Percentiles rank a stretch among this genome's conserved stretches.
Evolutionary conservation across 2,113 vertebrate species (phyloP).

Genomic region (Geococcyx californianus): DNA sequence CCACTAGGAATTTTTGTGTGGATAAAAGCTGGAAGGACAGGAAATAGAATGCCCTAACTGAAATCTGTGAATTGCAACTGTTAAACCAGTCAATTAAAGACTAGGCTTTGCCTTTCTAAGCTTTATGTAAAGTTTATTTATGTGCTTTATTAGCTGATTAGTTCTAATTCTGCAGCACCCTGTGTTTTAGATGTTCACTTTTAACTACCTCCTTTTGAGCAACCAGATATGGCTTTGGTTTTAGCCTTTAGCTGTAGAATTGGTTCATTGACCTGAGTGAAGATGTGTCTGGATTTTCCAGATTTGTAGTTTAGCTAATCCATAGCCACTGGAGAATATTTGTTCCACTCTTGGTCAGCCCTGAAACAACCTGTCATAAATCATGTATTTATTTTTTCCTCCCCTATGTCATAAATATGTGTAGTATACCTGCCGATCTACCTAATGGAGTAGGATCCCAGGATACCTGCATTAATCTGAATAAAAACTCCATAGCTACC

Average conservation of each 20-base stretch:
- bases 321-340: neutral
- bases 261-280: neutral
- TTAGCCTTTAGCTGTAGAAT: neutral
- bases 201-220: neutral
- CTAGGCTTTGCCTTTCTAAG: neutral
- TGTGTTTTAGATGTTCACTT: neutral
- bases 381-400: neutral
- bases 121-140: neutral
- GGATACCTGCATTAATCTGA: neutral
- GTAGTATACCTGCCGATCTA: slow-evolving; percentile 42
- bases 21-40: neutral
- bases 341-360: neutral
- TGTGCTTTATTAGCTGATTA: neutral
- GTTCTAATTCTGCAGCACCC: neutral
- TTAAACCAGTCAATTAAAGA: neutral
- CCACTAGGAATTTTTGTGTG: neutral
- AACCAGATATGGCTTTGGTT: neutral
- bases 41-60: neutral
- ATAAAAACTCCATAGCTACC: neutral
- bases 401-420: neutral
- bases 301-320: neutral
- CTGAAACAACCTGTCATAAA: neutral
- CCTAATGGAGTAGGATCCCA: neutral
- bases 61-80: neutral
- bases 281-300: neutral